These are phyloP conservation scores for Tenthredo mesomela DNA, from an alignment of 2,888 invertebrate genomes.

Conservation along the genomic window DNA sequence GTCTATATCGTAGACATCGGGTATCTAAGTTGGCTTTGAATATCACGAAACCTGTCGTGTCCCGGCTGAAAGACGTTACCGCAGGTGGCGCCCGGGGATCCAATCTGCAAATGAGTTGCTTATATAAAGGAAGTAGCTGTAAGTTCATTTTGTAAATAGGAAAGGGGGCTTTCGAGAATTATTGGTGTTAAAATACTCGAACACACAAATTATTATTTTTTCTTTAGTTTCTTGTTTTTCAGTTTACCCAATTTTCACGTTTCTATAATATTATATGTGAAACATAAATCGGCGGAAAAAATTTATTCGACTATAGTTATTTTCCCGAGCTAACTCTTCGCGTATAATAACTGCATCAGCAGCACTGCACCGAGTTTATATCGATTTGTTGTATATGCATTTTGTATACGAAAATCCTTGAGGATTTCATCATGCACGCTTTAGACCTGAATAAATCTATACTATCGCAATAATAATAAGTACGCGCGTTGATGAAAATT, in stretches of 20 bases:
- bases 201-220: background rate
- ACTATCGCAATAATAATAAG: constrained; percentile 7
- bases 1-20: background rate
- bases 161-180: background rate
- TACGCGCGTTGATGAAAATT: background rate
- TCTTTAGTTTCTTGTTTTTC: background rate
- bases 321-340: background rate
- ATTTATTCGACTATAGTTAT: background rate
- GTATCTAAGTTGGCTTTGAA: constrained; percentile 7
- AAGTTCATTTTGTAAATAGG: background rate
- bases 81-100: constrained; percentile 7
- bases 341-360: no score
- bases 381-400: constrained; percentile 28
- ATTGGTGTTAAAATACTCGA: background rate
- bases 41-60: constrained; percentile 27
- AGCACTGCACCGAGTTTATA: background rate
- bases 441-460: background rate
- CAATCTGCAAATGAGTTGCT: constrained; percentile 30
- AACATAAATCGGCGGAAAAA: background rate
- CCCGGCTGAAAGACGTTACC: constrained; percentile 13
- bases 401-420: constrained; percentile 20
- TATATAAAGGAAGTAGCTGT: background rate
- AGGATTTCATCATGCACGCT: constrained; percentile 3
- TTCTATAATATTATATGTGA: no score
- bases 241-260: background rate